phyloP scores from a whole-genome alignment of 2,888 invertebrate species.

The Drosophila robusta region DNA sequence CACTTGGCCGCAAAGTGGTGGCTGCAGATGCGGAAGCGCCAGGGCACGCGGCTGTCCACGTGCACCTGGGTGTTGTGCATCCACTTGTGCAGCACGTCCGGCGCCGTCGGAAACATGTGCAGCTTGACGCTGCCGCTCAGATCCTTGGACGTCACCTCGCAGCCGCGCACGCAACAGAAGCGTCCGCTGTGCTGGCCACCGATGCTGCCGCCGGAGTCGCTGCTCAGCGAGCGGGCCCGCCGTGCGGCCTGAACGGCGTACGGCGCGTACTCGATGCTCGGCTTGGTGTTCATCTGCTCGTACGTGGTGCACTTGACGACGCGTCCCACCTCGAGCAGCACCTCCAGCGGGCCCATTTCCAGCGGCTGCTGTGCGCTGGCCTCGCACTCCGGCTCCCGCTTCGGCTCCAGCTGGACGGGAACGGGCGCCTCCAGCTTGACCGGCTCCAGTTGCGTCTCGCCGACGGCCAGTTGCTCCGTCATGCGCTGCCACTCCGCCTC shows the following conservation, averaged over 20 bases:
- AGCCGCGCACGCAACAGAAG: conserved; percentile 66
- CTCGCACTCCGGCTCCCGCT: conserved; percentile 8
- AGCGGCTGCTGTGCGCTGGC: conserved; percentile 37
- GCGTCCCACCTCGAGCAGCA: conserved; percentile 69
- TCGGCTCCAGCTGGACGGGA: conserved; percentile 61
- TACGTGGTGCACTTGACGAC: conserved; percentile 68
- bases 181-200: conserved; percentile 51
- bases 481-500: conserved; percentile 64
- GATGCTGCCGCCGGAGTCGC: conserved; percentile 8
- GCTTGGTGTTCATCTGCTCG: conserved; percentile 51
- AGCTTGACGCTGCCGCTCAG: conserved; percentile 52
- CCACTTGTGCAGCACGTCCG: conserved; percentile 68
- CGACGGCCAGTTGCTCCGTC: conserved; percentile 13
- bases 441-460: conserved; percentile 32
- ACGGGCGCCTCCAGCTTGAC: conserved; percentile 26
- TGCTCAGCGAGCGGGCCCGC: neutral
- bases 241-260: conserved; percentile 1
- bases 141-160: conserved; percentile 52
- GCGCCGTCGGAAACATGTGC: conserved; percentile 69
- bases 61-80: conserved; percentile 71
- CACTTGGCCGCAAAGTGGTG: conserved; percentile 72
- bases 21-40: conserved; percentile 78
- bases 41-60: conserved; percentile 56
- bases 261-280: conserved; percentile 23
- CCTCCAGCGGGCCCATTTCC: conserved; percentile 53